These are phyloP conservation scores for Ochropacha duplaris DNA, from an alignment of 2,888 invertebrate genomes.

Conservation along the genomic window DNA sequence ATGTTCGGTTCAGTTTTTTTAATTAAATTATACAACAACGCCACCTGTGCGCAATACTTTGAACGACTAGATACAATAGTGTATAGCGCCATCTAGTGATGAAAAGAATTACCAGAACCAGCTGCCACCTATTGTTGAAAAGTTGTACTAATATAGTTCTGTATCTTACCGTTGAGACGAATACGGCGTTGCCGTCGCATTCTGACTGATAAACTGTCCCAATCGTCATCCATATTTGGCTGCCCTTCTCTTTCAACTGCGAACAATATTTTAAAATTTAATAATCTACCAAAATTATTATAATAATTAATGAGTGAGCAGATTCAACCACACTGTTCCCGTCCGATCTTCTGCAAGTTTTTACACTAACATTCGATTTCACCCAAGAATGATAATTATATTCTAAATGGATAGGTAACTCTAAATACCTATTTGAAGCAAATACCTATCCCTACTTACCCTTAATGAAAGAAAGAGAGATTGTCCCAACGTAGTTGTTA, in stretches of 20 bases:
- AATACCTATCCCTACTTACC: too few species aligned
- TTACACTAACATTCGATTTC: too few species aligned
- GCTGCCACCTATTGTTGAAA: slow-evolving; percentile 18
- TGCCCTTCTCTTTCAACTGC: slow-evolving; percentile 82
- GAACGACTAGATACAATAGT: neutral
- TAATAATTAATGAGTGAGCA: too few species aligned
- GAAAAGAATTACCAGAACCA: neutral
- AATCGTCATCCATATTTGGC: slow-evolving; percentile 87
- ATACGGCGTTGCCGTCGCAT: slow-evolving; percentile 86
- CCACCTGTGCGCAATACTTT: neutral
- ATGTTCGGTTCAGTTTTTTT: too few species aligned
- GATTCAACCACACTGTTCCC: too few species aligned
- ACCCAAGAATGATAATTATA: too few species aligned
- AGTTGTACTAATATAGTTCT: slow-evolving; percentile 29
- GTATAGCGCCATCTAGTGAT: slow-evolving; percentile 19
- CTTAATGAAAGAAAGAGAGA: too few species aligned
- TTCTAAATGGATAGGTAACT: too few species aligned
- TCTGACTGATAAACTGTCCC: slow-evolving; percentile 91
- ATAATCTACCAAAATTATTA: too few species aligned
- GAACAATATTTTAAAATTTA: slow-evolving; percentile 21
- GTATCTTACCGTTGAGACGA: slow-evolving; percentile 63
- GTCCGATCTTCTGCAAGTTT: too few species aligned
- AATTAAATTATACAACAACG: neutral
- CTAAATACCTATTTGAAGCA: too few species aligned
- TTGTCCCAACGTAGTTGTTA: too few species aligned